phyloP scores from a whole-genome alignment of 2,888 invertebrate species.

The Cryptosula pallasiana region DNA sequence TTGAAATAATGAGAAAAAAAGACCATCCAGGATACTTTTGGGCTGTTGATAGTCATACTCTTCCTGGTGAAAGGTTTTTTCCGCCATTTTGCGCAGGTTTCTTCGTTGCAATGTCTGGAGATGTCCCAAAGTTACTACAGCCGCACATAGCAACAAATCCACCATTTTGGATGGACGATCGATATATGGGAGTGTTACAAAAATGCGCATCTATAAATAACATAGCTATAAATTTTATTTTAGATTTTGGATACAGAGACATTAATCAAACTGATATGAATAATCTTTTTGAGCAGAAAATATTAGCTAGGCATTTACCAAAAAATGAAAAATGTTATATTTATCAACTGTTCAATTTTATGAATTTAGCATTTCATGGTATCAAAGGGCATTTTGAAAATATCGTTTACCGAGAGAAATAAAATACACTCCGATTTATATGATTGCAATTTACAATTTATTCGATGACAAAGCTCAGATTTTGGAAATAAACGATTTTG shows the following conservation, averaged over 20 bases:
- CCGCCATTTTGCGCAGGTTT: conserved; percentile 19
- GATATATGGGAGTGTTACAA: conserved; percentile 17
- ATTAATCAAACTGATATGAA: not conserved
- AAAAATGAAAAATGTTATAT: not conserved
- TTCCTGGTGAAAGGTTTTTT: not conserved
- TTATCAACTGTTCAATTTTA: not conserved
- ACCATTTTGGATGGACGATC: conserved; percentile 22
- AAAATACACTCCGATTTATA: no score
- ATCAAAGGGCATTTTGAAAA: conserved; percentile 4
- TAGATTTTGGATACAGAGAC: conserved; percentile 7
- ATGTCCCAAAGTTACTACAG: not conserved
- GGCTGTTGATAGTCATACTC: not conserved
- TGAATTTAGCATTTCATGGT: not conserved
- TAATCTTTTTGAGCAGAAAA: not conserved
- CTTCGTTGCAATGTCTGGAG: conserved; percentile 18
- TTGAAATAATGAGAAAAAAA: conserved; percentile 6
- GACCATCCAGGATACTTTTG: conserved; percentile 8
- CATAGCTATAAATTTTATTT: conserved; percentile 5
- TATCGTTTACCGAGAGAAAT: not conserved
- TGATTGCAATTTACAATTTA: no score
- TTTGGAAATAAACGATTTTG: not conserved
- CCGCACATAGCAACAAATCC: conserved; percentile 9
- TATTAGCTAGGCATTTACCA: conserved; percentile 1
- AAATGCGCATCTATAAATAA: conserved; percentile 11
- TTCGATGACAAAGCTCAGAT: not conserved